A percentile compares a stretch with the other conserved stretches of the same genome.
Conservation (phyloP, 2,113 vertebrate genomes). For the Rhynchomys soricoides region DNA sequence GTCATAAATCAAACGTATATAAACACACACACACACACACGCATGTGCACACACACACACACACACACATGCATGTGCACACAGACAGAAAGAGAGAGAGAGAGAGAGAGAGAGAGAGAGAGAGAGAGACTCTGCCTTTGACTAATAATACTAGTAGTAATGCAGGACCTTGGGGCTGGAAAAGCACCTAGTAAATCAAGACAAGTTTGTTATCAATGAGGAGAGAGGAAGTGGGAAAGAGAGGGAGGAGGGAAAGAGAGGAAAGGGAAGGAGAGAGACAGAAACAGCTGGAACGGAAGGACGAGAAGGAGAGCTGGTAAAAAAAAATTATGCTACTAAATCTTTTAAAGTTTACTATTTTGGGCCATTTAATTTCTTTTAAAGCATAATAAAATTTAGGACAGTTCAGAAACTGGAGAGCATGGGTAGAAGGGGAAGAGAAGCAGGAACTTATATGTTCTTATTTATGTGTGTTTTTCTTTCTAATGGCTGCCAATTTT, state of each 20-base stretch:
- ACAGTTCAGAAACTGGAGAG: conserved; percentile 67
- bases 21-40: neutral
- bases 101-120: too few relatives aligned
- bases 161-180: neutral
- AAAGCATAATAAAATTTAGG: conserved; percentile 59
- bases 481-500: conserved; percentile 73
- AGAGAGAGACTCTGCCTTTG: neutral
- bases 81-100: too few relatives aligned
- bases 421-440: conserved; percentile 37
- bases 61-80: neutral
- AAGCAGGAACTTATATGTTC: conserved; percentile 67
- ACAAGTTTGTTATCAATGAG: neutral
- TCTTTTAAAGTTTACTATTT: conserved; percentile 56
- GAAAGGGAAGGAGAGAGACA: neutral
- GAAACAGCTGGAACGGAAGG: too few relatives aligned
- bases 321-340: conserved; percentile 29
- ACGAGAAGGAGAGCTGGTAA: neutral
- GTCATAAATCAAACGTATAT: neutral
- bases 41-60: neutral
- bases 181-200: neutral
- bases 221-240: neutral
- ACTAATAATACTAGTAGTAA: too few relatives aligned
- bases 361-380: conserved; percentile 40
- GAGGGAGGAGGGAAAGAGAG: neutral
- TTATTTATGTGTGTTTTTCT: conserved; percentile 79